Conservation (phyloP, 2,888 invertebrate genomes). For the Drosophila colorata region DNA sequence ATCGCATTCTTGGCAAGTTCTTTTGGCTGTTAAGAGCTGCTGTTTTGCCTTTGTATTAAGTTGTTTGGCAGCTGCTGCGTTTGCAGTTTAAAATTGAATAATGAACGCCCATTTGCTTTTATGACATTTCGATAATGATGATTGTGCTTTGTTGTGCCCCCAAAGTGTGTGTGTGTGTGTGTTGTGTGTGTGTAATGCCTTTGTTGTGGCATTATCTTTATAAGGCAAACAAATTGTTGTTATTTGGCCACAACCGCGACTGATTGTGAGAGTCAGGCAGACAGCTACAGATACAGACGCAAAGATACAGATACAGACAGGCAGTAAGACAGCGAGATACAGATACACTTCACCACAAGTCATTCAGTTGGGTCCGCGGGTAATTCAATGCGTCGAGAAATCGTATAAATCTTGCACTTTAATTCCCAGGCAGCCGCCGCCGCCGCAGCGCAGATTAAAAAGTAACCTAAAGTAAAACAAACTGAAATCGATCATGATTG, state of each 20-base stretch:
- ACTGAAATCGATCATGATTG: conserved; percentile 82
- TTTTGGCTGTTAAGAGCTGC: conserved; percentile 34
- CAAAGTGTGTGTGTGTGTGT: conserved; percentile 13
- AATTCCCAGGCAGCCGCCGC: conserved; percentile 66
- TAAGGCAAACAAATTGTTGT: conserved; percentile 82
- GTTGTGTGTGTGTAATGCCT: conserved; percentile 45
- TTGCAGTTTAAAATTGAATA: conserved; percentile 78
- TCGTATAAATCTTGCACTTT: conserved; percentile 73
- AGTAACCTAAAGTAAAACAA: conserved; percentile 64
- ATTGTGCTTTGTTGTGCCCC: conserved; percentile 49
- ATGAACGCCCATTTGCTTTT: conserved; percentile 80
- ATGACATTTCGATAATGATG: conserved; percentile 83
- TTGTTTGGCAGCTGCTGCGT: conserved; percentile 76
- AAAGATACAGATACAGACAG: conserved; percentile 3
- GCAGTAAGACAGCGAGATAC: background rate
- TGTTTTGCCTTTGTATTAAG: conserved; percentile 66
- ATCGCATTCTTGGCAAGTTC: conserved; percentile 21
- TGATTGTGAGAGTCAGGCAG: conserved; percentile 38
- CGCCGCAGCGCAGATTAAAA: conserved; percentile 48
- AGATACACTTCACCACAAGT: conserved; percentile 61
- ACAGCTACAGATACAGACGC: conserved; percentile 9
- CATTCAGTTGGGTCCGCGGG: conserved; percentile 46
- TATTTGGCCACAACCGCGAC: conserved; percentile 65
- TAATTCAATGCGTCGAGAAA: conserved; percentile 78
- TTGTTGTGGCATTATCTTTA: conserved; percentile 77